These are phyloP conservation scores for Anabas testudineus DNA, from an alignment of 2,797 vertebrate genomes.

Conservation along the genomic window DNA sequence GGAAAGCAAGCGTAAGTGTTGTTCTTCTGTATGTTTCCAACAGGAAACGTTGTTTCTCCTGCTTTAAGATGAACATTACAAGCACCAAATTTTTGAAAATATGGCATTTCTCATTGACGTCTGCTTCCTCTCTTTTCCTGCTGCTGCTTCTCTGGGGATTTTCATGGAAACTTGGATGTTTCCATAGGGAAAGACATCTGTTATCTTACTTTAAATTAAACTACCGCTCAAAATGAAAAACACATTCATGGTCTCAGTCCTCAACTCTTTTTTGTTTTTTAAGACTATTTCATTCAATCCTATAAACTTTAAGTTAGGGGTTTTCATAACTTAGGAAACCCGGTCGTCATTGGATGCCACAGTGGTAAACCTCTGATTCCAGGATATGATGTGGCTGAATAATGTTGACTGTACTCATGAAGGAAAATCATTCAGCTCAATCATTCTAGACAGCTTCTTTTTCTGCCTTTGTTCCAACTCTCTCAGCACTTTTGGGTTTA, in stretches of 20 bases:
- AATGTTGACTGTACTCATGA: conserved; percentile 63
- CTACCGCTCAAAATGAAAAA: conserved; percentile 56
- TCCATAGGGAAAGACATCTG: conserved; percentile 71
- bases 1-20: conserved; percentile 97
- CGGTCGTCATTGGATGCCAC: conserved; percentile 41
- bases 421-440: conserved; percentile 66
- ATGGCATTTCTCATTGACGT: background rate
- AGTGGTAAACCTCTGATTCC: conserved; percentile 71
- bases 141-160: conserved; percentile 5
- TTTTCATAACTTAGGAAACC: conserved; percentile 36
- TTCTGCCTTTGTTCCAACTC: conserved; percentile 48
- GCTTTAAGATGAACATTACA: conserved; percentile 22
- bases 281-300: conserved; percentile 27
- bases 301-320: conserved; percentile 37
- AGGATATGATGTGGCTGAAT: conserved; percentile 71
- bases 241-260: conserved; percentile 50
- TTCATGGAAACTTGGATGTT: conserved; percentile 58
- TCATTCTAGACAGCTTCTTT: conserved; percentile 36
- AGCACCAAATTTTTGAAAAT: conserved; percentile 25
- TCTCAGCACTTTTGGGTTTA: conserved; percentile 66
- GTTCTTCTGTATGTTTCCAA: conserved; percentile 40
- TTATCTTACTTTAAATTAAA: conserved; percentile 53
- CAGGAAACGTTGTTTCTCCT: conserved; percentile 15
- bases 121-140: conserved; percentile 16
- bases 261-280: conserved; percentile 37